A percentile compares a stretch with the other conserved stretches of the same genome.
These are phyloP conservation scores for Babyrousa celebensis DNA, from an alignment of 2,797 vertebrate species.

Conservation along the genomic window DNA sequence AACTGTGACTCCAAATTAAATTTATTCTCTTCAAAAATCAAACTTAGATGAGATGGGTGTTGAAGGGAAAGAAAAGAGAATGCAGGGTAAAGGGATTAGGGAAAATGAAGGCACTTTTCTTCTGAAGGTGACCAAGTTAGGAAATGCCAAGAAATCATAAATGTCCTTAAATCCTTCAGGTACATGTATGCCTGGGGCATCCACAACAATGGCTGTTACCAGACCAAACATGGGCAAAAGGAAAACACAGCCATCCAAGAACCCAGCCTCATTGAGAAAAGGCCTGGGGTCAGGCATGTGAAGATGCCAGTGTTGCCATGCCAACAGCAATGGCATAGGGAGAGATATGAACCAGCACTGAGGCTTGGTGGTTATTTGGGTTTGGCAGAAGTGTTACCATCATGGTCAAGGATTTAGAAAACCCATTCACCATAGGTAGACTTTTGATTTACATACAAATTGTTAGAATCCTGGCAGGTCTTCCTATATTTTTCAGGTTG, in stretches of 20 bases:
- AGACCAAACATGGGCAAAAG: neutral
- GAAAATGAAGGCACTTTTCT: neutral
- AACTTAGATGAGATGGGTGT: neutral
- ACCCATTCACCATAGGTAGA: neutral
- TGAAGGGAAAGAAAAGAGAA: neutral
- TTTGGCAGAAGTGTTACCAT: neutral
- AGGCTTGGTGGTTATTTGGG: neutral
- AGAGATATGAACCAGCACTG: neutral
- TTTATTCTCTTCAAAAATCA: neutral
- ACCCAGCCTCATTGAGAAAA: neutral
- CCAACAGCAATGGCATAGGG: neutral
- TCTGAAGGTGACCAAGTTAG: neutral
- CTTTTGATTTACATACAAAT: neutral
- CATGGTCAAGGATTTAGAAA: constrained; percentile 22
- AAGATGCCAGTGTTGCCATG: constrained; percentile 41
- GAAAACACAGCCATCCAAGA: neutral
- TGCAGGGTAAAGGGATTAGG: neutral
- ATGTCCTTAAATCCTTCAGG: neutral
- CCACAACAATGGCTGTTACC: neutral
- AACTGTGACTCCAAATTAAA: neutral
- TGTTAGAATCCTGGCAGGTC: neutral
- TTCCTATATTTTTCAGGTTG: constrained; percentile 28
- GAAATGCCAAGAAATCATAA: neutral
- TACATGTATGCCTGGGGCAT: neutral
- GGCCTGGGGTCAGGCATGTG: neutral